phyloP scores from a whole-genome alignment of 2,113 vertebrate genomes.

The Salvelinus sp. region DNA sequence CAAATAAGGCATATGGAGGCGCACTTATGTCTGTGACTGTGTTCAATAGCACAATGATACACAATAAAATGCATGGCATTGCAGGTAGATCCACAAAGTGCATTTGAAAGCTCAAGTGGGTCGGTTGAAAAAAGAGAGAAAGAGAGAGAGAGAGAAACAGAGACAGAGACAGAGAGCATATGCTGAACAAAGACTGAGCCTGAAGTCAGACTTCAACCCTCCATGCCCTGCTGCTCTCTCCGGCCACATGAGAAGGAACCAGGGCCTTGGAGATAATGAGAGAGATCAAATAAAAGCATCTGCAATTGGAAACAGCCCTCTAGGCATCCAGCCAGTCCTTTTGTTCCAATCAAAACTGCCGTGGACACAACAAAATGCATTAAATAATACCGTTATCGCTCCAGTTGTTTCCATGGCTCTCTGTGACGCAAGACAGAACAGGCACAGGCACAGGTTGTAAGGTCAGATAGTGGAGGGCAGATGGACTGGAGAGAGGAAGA shows the following conservation, averaged over 20 bases:
- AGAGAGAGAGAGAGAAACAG: too few relatives aligned
- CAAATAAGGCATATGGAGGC: background rate
- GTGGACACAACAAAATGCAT: background rate
- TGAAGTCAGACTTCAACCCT: background rate
- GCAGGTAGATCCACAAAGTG: background rate
- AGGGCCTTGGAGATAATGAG: slow-evolving; percentile 26
- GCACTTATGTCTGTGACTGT: background rate
- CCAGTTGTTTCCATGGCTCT: background rate
- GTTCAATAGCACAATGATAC: background rate
- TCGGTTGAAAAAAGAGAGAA: background rate
- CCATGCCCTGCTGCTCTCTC: background rate
- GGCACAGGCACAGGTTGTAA: background rate
- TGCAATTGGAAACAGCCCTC: slow-evolving; percentile 1
- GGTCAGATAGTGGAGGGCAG: background rate
- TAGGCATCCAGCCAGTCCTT: background rate
- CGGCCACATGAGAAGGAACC: background rate
- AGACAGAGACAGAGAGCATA: background rate
- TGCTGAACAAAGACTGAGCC: background rate
- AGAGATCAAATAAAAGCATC: slow-evolving; percentile 23
- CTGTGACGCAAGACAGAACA: background rate
- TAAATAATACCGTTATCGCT: background rate
- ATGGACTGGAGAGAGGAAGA: background rate
- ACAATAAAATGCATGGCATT: background rate
- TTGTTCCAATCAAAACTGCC: background rate
- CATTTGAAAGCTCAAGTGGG: too few relatives aligned